Evolutionary conservation across 2,797 vertebrate genomes (phyloP).

Genomic region (Parauchenoglanis ngamensis): DNA sequence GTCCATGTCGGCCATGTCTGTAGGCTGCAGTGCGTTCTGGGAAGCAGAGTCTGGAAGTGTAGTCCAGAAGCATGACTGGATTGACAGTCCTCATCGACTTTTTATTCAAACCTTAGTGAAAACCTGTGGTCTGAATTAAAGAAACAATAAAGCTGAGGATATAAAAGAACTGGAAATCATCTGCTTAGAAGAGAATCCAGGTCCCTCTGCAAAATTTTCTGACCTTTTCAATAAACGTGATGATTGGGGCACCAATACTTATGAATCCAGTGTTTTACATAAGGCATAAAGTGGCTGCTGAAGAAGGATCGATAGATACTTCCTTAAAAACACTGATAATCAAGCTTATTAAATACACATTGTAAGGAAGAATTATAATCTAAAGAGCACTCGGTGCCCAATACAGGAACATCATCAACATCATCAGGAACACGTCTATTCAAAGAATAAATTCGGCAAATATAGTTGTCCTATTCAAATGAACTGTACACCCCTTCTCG

Average conservation of each 20-base stretch:
- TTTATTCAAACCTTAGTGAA: background rate
- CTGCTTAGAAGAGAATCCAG: background rate
- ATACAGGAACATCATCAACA: background rate
- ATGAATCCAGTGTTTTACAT: background rate
- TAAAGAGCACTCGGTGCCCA: background rate
- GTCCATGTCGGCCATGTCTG: no score
- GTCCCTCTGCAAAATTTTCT: background rate
- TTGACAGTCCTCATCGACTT: background rate
- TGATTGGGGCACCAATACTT: background rate
- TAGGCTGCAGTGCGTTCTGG: no score
- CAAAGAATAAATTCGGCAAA: background rate
- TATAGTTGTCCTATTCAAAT: background rate
- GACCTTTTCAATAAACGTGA: background rate
- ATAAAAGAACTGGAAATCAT: background rate
- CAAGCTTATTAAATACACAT: background rate
- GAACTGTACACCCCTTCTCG: no score
- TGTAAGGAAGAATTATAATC: background rate
- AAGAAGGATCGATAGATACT: background rate
- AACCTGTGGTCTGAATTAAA: background rate
- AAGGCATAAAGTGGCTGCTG: background rate
- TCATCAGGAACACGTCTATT: background rate
- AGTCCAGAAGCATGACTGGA: no score
- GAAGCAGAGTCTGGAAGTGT: no score
- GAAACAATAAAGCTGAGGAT: background rate
- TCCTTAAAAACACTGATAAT: background rate